These are phyloP conservation scores for Zaprionus nigranus DNA, from an alignment of 1,140 invertebrate genomes.

Conservation along the genomic window DNA sequence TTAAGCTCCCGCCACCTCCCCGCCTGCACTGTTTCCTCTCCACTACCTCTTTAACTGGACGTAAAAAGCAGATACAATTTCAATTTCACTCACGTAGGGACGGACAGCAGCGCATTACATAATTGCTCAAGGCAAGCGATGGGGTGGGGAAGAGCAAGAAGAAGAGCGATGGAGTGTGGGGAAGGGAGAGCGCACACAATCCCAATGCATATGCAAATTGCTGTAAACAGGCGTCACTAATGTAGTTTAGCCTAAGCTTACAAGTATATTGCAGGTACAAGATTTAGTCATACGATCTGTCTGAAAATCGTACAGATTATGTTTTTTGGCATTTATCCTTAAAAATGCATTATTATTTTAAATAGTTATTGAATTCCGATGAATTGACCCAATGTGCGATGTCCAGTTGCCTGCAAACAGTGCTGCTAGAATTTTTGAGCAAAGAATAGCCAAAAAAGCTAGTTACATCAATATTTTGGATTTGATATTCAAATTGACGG, in stretches of 20 bases:
- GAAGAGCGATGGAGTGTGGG: not conserved
- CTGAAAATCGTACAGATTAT: too few species aligned
- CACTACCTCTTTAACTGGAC: not conserved
- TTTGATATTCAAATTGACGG: too few species aligned
- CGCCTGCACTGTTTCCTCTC: not conserved
- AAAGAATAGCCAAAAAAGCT: too few species aligned
- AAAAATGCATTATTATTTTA: too few species aligned
- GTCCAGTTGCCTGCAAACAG: too few species aligned
- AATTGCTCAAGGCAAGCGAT: constrained; percentile 54
- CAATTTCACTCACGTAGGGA: constrained; percentile 59
- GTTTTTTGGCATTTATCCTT: too few species aligned
- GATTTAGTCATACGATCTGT: too few species aligned
- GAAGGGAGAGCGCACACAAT: constrained; percentile 32
- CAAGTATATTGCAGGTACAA: too few species aligned
- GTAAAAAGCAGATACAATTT: constrained; percentile 68
- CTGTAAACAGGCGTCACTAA: constrained; percentile 68
- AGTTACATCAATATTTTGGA: too few species aligned
- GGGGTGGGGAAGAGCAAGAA: constrained; percentile 4
- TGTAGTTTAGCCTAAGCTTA: constrained; percentile 40
- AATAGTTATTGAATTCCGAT: too few species aligned
- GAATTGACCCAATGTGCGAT: too few species aligned
- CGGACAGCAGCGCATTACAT: constrained; percentile 61
- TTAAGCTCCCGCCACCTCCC: constrained; percentile 54
- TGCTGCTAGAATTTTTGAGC: too few species aligned
- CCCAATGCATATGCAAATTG: constrained; percentile 50